Evolutionary conservation across 2,797 vertebrate genomes (phyloP).

Genomic region (Silurus lanzhouensis): DNA sequence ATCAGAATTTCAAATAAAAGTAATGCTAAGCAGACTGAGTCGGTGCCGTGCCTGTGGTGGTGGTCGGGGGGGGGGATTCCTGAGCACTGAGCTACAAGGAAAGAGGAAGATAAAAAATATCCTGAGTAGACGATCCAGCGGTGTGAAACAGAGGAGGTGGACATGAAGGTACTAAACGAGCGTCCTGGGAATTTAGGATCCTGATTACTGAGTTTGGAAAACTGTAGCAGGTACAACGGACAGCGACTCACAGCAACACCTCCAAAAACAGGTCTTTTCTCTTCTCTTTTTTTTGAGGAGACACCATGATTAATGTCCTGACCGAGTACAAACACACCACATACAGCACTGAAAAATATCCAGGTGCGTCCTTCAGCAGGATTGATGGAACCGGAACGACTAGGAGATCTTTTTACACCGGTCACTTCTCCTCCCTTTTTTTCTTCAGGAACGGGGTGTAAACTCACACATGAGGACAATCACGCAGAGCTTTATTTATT

Average conservation of each 20-base stretch:
- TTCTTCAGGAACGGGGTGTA: constrained; percentile 39
- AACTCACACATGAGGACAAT: constrained; percentile 56
- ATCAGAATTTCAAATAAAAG: constrained; percentile 96
- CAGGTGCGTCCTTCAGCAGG: constrained; percentile 45
- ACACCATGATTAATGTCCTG: constrained; percentile 79
- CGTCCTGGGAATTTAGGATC: constrained; percentile 29
- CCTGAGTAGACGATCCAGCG: constrained; percentile 71
- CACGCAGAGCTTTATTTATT: constrained; percentile 54
- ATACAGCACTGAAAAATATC: constrained; percentile 54
- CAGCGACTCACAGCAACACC: constrained; percentile 49
- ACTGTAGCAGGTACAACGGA: constrained; percentile 57
- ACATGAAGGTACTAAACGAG: background rate
- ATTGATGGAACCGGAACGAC: constrained; percentile 46
- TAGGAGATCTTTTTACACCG: constrained; percentile 34
- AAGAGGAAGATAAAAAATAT: constrained; percentile 82
- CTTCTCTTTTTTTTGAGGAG: constrained; percentile 44
- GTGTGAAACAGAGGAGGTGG: constrained; percentile 67
- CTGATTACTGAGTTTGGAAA: constrained; percentile 61
- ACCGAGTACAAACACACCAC: constrained; percentile 54
- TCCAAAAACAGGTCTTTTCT: constrained; percentile 53
- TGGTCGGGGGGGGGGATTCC: constrained; percentile 71
- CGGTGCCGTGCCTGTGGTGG: background rate
- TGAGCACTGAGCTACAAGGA: constrained; percentile 77
- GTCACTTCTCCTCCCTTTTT: constrained; percentile 14
- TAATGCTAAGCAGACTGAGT: constrained; percentile 86